Base-by-base conservation (phyloP, 1,140 invertebrate genomes). In the Notospermus geniculatus region DNA sequence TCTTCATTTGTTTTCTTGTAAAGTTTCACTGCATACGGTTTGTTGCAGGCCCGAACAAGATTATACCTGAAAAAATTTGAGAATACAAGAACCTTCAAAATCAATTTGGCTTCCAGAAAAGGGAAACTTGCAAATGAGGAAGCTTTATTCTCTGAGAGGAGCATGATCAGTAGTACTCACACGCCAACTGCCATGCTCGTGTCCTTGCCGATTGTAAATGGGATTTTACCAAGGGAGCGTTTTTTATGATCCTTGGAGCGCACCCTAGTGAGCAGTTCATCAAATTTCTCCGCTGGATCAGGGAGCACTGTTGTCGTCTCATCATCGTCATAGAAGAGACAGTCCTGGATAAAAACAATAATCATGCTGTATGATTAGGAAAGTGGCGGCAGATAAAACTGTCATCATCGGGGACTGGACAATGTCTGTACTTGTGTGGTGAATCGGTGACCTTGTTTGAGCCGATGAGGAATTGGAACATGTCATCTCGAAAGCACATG, bases 1-100 rank as follows among this genome's bases (percentile, higher is more conserved):
- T 83, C 79, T 43, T 83, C 79, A 73, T 85, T 84, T 15, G 77
- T 82, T 57, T 75, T 76, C 65, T 80, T 80, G 52, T 75, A 74
- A 23, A 85, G 67, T 66, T 81, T 82, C 1, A 82, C 73, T 43
- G 76, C 67, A 43, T 63, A 68, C 4, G 83, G 82, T 68, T 79
- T 82, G 2, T 62, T 57, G 64, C 77, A 76, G 25, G 70, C 65
- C 56, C 78, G 62, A 2, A 78, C 70, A 9, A 82, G 57, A 30
- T 65, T 76, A 62, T 78, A 81, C 11, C 77, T 80, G 59, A 25
- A 67, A 62, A 19, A 50, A 15, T n/a, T n/a, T n/a, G n/a, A n/a
- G n/a, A n/a, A n/a, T n/a, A n/a, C n/a, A n/a, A n/a, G n/a, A n/a
- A n/a, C n/a, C n/a, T n/a, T n/a, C n/a, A n/a, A n/a, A n/a, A n/a